Evolutionary conservation across 2,888 invertebrate genomes (phyloP).

Genomic region (Anthoptus insignis): DNA sequence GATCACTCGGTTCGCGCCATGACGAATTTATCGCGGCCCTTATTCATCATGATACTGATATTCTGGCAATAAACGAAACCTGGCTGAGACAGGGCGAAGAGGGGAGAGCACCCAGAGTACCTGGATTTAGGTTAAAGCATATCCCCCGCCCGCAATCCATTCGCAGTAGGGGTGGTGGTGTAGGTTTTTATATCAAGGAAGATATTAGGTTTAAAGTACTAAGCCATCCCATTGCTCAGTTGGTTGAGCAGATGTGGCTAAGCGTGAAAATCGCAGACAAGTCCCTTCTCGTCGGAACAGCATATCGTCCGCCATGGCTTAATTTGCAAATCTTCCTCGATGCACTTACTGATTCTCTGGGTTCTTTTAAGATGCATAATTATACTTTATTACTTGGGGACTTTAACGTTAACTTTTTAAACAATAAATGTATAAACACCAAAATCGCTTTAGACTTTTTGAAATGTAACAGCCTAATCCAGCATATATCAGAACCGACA

Average conservation of each 20-base stretch:
- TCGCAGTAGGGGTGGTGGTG: constrained; percentile 31
- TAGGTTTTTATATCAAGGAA: constrained; percentile 23
- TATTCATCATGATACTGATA: constrained; percentile 13
- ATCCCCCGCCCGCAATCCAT: constrained; percentile 16
- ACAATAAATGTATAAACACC: constrained; percentile 23
- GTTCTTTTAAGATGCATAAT: constrained; percentile 1
- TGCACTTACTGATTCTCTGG: constrained; percentile 35
- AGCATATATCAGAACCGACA: constrained; percentile 32
- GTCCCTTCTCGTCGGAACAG: constrained; percentile 28
- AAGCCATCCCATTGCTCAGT: not conserved
- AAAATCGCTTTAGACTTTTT: constrained; percentile 20
- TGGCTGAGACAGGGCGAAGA: constrained; percentile 34
- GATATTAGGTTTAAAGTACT: not conserved
- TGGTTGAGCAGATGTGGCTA: constrained; percentile 45
- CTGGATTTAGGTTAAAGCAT: constrained; percentile 27
- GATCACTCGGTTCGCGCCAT: constrained; percentile 17
- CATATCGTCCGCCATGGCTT: too few relatives aligned
- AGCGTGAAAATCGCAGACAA: constrained; percentile 16
- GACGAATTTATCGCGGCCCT: constrained; percentile 29
- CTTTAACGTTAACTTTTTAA: constrained; percentile 5
- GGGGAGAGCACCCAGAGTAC: constrained; percentile 23
- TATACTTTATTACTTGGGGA: too few relatives aligned
- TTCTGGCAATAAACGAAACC: constrained; percentile 38
- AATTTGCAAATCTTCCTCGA: constrained; percentile 39
- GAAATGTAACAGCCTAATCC: constrained; percentile 18